Conservation (phyloP, 2,797 vertebrate genomes). For the Mionectes olivaceus region DNA sequence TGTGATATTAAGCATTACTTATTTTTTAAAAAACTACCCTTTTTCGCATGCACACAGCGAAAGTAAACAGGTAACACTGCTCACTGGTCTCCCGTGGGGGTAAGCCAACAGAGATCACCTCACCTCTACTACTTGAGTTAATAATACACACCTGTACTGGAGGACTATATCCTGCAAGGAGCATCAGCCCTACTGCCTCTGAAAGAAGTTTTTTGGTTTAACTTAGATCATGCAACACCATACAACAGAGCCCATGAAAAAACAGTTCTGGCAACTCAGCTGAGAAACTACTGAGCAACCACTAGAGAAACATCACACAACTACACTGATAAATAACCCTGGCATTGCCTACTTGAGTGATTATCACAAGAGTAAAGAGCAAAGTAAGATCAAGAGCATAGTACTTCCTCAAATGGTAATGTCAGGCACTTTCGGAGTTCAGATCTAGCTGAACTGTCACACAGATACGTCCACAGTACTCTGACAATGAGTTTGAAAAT, state of each 20-base stretch:
- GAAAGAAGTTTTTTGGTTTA: neutral
- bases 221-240: neutral
- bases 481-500: neutral
- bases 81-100: neutral
- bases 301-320: neutral
- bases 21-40: neutral
- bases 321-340: neutral
- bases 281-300: neutral
- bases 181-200: neutral
- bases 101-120: neutral
- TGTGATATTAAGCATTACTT: neutral
- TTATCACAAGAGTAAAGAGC: neutral
- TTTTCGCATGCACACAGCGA: neutral
- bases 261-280: neutral
- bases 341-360: neutral
- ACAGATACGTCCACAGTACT: neutral
- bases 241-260: neutral
- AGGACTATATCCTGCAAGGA: rapidly evolving
- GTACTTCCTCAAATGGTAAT: neutral
- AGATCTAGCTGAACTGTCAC: neutral
- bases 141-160: neutral
- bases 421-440: neutral
- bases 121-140: neutral
- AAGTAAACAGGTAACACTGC: neutral
- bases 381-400: neutral